phyloP scores from a whole-genome alignment of 2,888 invertebrate genomes.

The Volucella zonaria region DNA sequence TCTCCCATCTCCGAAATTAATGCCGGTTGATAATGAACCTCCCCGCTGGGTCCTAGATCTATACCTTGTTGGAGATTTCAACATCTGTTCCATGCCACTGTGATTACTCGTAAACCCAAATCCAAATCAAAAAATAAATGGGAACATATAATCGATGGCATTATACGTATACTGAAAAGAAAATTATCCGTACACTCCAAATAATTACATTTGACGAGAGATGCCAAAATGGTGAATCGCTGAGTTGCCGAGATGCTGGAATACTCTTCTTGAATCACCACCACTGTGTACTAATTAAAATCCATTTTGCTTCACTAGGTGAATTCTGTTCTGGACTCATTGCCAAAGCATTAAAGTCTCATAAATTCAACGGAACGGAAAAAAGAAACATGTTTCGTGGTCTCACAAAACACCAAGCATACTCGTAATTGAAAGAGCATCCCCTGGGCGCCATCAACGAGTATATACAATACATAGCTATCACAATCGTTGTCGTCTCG shows the following conservation, averaged over 20 bases:
- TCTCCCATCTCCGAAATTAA: conserved; percentile 27
- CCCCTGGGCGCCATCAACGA: conserved; percentile 33
- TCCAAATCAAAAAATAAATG: conserved; percentile 66
- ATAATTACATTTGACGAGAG: conserved; percentile 53
- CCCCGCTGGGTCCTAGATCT: not conserved
- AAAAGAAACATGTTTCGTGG: conserved; percentile 63
- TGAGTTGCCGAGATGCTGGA: not conserved
- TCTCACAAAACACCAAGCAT: conserved; percentile 51
- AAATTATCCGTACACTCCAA: conserved; percentile 63
- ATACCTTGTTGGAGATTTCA: conserved; percentile 15
- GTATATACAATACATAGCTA: no score
- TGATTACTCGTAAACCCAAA: conserved; percentile 29
- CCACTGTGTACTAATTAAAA: conserved; percentile 66
- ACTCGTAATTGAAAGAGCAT: conserved; percentile 56
- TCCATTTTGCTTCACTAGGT: conserved; percentile 57
- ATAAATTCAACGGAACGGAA: conserved; percentile 60
- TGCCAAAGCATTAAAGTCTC: conserved; percentile 64
- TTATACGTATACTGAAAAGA: conserved; percentile 22
- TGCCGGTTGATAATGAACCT: conserved; percentile 35
- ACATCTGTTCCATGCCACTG: conserved; percentile 43
- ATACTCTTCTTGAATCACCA: conserved; percentile 23
- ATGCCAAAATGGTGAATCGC: no score
- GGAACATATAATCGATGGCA: conserved; percentile 57
- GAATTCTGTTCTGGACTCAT: conserved; percentile 31
- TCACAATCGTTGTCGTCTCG: no score